Evolutionary conservation across 1,140 invertebrate species (phyloP).

Genomic region (Parapsyche elsis): DNA sequence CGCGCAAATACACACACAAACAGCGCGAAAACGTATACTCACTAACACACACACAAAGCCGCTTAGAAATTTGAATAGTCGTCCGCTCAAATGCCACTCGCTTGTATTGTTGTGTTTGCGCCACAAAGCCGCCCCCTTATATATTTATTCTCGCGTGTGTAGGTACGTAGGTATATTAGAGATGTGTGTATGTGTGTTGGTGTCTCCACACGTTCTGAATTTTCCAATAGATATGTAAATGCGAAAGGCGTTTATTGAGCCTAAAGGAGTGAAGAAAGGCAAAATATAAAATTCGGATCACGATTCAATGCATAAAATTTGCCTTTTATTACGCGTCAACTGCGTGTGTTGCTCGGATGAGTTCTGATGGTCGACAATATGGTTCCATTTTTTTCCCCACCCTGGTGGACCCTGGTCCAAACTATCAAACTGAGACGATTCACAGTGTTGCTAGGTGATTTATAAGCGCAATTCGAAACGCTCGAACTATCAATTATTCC

Average conservation of each 20-base stretch:
- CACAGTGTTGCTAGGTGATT: neutral
- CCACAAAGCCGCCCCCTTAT: neutral
- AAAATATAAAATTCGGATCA: constrained; percentile 43
- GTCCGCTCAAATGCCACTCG: neutral
- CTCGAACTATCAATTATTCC: constrained; percentile 34
- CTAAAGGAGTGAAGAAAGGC: constrained; percentile 38
- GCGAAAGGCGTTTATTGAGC: constrained; percentile 46
- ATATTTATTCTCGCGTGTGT: neutral
- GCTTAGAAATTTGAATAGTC: constrained; percentile 1
- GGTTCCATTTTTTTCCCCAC: no score
- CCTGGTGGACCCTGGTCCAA: no score
- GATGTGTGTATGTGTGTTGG: neutral
- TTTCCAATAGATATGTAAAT: constrained; percentile 51
- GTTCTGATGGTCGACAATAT: neutral
- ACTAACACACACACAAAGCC: neutral
- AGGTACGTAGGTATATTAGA: neutral
- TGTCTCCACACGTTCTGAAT: constrained; percentile 41
- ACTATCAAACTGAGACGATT: no score
- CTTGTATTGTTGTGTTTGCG: constrained; percentile 7
- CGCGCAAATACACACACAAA: neutral
- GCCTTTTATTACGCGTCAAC: constrained; percentile 36
- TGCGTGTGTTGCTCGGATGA: neutral
- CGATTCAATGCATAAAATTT: constrained; percentile 43
- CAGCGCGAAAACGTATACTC: no score
- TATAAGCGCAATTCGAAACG: neutral